These are phyloP conservation scores for Hydrozoanthus tunicans DNA, from an alignment of 64 coral and sea anemone genomes.

Conservation along the genomic window DNA sequence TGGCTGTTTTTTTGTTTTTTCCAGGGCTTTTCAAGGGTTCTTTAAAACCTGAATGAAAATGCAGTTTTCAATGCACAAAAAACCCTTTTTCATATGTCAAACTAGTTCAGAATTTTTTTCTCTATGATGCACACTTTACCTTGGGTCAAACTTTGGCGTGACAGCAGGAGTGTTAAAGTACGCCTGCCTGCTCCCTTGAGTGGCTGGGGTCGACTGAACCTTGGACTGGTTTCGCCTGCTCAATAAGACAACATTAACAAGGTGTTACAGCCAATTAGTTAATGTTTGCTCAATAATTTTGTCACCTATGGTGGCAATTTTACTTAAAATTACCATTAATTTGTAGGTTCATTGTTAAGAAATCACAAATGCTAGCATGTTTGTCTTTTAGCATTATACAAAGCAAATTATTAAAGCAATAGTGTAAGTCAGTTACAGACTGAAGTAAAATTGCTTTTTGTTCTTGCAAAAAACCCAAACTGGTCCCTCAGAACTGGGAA, in stretches of 20 bases:
- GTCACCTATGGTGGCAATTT: background rate
- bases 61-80: background rate
- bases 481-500: background rate
- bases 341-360: too few species aligned
- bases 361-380: too few species aligned
- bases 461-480: background rate
- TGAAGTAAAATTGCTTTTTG: too few species aligned
- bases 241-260: background rate
- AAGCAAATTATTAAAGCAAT: too few species aligned
- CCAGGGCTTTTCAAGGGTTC: background rate
- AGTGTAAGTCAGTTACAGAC: too few species aligned
- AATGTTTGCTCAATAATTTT: background rate
- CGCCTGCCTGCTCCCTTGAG: background rate
- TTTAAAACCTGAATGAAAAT: background rate
- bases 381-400: too few species aligned
- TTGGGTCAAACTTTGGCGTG: conserved; percentile 51
- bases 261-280: too few species aligned
- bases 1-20: background rate
- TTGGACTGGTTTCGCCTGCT: conserved; percentile 43
- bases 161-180: conserved; percentile 35
- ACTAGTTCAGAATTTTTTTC: too few species aligned
- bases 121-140: background rate
- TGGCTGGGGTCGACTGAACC: background rate
- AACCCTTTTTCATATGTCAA: too few species aligned
- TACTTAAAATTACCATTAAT: background rate